Conservation (phyloP, 2,888 invertebrate species). For the Deilephila elpenor region DNA sequence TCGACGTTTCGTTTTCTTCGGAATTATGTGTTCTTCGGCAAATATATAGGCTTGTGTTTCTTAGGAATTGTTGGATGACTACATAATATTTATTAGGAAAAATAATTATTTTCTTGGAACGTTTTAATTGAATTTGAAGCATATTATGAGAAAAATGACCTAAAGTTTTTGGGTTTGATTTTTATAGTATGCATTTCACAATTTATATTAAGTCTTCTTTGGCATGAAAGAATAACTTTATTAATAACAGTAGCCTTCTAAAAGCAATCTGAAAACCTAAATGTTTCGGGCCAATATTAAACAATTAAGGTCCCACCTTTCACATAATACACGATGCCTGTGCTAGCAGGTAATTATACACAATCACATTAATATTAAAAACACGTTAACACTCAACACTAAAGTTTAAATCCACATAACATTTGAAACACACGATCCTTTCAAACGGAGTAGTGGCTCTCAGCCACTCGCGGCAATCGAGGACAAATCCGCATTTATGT, state of each 20-base stretch:
- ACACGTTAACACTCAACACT: neutral
- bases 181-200: no score
- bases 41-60: neutral
- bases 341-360: no score
- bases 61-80: constrained; percentile 15
- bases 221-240: no score
- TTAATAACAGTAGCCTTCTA: no score
- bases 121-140: neutral
- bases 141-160: no score
- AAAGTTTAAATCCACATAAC: neutral
- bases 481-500: constrained; percentile 44
- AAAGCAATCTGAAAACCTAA: no score
- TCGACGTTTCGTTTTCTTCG: constrained; percentile 20
- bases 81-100: neutral
- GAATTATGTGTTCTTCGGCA: constrained; percentile 8
- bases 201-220: no score
- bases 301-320: no score
- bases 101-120: neutral
- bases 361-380: no score
- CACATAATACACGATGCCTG: no score
- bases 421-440: neutral
- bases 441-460: neutral
- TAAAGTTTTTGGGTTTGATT: no score
- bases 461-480: constrained; percentile 20
- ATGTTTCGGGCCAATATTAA: no score